These are phyloP conservation scores for Dromiciops gliroides DNA, from an alignment of 2,113 vertebrate genomes.

Conservation along the genomic window DNA sequence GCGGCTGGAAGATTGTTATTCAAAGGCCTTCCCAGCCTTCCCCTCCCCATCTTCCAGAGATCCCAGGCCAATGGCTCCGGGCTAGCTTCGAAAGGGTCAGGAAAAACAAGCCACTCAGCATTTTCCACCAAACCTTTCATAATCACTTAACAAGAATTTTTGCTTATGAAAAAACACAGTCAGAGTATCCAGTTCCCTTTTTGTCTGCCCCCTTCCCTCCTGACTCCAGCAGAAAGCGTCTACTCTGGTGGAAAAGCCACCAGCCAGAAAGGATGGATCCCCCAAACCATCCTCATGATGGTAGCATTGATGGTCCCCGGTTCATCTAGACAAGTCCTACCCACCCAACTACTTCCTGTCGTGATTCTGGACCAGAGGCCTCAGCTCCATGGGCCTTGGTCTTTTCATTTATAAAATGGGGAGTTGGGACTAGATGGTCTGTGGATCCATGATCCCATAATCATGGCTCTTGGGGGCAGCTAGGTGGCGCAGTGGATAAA, in stretches of 20 bases:
- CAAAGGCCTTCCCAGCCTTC: not conserved
- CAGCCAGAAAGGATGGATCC: not conserved
- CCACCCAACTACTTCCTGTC: not conserved
- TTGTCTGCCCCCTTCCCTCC: constrained; percentile 32
- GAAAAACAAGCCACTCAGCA: constrained; percentile 68
- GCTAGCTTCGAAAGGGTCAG: constrained; percentile 30
- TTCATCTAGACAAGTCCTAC: not conserved
- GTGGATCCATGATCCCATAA: too few species aligned
- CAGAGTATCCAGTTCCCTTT: constrained; percentile 40
- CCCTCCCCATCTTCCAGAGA: constrained; percentile 6
- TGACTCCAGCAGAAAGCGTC: constrained; percentile 67
- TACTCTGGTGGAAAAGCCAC: constrained; percentile 33
- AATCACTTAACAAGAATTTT: constrained; percentile 68
- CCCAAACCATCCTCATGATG: not conserved
- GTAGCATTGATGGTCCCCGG: too few species aligned
- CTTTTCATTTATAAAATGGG: not conserved
- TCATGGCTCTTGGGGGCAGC: too few species aligned
- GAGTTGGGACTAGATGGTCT: too few species aligned
- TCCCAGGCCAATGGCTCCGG: constrained; percentile 35
- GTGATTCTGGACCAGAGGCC: not conserved
- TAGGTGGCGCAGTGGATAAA: too few species aligned
- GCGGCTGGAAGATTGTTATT: not conserved
- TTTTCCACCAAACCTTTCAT: constrained; percentile 65
- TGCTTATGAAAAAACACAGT: constrained; percentile 50
- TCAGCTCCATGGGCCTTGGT: not conserved